Base-by-base conservation (phyloP, 2,797 vertebrate species). In the Merluccius polli region DNA sequence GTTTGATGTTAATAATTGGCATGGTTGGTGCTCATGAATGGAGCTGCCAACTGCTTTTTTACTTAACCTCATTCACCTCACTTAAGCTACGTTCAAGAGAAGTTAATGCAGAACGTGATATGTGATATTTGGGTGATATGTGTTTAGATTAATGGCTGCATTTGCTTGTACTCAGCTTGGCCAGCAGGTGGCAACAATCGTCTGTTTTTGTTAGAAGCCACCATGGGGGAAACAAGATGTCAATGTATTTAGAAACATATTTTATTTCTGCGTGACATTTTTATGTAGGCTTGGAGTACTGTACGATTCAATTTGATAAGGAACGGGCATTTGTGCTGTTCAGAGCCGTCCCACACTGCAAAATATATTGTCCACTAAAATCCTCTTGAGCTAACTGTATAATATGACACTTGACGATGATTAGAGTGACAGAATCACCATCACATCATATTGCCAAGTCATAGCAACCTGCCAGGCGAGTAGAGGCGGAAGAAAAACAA, bases 181-280 rank as follows among this genome's bases (percentile, higher is more conserved):
- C 91, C 93, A 91, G 87, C 85, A 90, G 92, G 87, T 83, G 93
- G 92, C 88, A 88, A 74, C 87, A 89, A 81, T 75, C 70, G 78
- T 82, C 83, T 82, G 78, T 87, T 82, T 83, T 84, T 79, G 36
- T 36, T 24, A 74, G 77, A 27, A 27, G 24, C 59, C 24, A 11
- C 59, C 59, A 27, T 27, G 10, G 59, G 59, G 59, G 82, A 84
- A 83, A 85, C 79, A 84, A 84, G 88, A 85, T 89, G 87, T 87
- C 83, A 89, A 84, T 82, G 87, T 83, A 84, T 87, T 86, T 81
- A 87, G 88, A 85, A 85, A 81, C 79, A 75, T 86, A 82, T 87
- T 76, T 78, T 69, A 32, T 69, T 90, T 85, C 81, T 86, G 83
- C 84, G 83, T 83, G 83, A 88, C 83, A 91, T 91, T 80, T 87